Conservation (phyloP, 2,797 vertebrate species). For the Melanogrammus aeglefinus region DNA sequence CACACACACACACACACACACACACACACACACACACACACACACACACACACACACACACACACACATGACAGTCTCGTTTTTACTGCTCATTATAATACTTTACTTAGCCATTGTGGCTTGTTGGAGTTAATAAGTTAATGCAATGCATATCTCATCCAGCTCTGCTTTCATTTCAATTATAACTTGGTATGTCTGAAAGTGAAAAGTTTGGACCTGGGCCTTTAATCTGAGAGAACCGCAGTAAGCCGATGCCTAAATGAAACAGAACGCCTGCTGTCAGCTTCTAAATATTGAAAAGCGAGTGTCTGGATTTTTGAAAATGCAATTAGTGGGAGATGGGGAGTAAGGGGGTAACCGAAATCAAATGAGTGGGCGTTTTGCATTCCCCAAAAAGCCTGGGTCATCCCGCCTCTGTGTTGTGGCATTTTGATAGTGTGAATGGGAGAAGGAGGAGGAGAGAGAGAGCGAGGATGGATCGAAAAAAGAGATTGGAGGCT, state of each 20-base stretch:
- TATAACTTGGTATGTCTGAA: constrained; percentile 15
- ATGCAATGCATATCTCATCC: constrained; percentile 26
- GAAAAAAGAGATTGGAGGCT: constrained; percentile 41
- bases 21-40: constrained; percentile 4
- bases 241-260: constrained; percentile 8
- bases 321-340: neutral
- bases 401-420: constrained; percentile 19
- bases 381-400: constrained; percentile 16
- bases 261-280: constrained; percentile 6
- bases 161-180: neutral
- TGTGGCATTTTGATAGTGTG: constrained; percentile 23
- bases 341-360: neutral
- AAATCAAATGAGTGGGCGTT: neutral
- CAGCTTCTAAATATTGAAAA: constrained; percentile 15
- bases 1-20: too few species aligned
- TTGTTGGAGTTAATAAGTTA: constrained; percentile 22
- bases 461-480: constrained; percentile 6
- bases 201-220: constrained; percentile 19
- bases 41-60: constrained; percentile 1
- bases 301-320: neutral
- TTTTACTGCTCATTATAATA: constrained; percentile 21
- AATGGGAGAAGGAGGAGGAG: constrained; percentile 22
- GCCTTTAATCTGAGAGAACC: constrained; percentile 25
- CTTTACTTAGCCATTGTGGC: constrained; percentile 14
- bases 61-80: constrained; percentile 44